A percentile compares a stretch with the other conserved stretches of the same genome.
Conservation (phyloP, 2,888 invertebrate species). For the Pollenia labialis region DNA sequence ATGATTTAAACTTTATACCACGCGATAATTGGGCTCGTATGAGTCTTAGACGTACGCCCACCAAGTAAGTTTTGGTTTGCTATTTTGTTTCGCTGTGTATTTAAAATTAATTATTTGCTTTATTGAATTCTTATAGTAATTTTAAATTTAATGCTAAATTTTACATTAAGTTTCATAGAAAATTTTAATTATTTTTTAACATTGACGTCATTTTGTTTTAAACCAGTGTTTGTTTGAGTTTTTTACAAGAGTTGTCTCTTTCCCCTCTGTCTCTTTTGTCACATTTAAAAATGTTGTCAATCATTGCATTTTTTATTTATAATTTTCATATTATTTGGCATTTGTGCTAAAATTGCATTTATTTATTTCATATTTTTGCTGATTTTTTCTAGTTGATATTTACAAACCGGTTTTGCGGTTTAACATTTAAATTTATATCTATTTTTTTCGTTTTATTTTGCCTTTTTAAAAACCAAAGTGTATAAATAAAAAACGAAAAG, state of each 20-base stretch:
- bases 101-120: slow-evolving; percentile 30
- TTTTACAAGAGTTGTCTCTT: not conserved
- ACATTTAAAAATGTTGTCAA: not conserved
- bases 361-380: slow-evolving; percentile 39
- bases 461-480: slow-evolving; percentile 3
- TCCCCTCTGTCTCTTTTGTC: not conserved
- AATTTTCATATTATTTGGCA: slow-evolving; percentile 30
- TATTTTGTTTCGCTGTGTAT: not conserved
- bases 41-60: slow-evolving; percentile 91
- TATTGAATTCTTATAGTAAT: slow-evolving; percentile 28
- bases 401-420: slow-evolving; percentile 56
- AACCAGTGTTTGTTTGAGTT: not conserved
- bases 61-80: slow-evolving; percentile 86
- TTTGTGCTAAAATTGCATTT: slow-evolving; percentile 49
- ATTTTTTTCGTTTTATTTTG: slow-evolving; percentile 2
- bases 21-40: slow-evolving; percentile 94
- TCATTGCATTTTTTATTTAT: not conserved
- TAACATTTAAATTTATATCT: slow-evolving; percentile 55
- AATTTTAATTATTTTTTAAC: not conserved
- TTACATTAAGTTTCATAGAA: slow-evolving; percentile 6
- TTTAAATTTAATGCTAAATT: slow-evolving; percentile 8
- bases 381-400: slow-evolving; percentile 23
- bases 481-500: slow-evolving; percentile 16
- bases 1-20: slow-evolving; percentile 87
- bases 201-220: slow-evolving; percentile 46